Conservation (phyloP, 2,797 vertebrate species). For the Crocodylus rhombifer region DNA sequence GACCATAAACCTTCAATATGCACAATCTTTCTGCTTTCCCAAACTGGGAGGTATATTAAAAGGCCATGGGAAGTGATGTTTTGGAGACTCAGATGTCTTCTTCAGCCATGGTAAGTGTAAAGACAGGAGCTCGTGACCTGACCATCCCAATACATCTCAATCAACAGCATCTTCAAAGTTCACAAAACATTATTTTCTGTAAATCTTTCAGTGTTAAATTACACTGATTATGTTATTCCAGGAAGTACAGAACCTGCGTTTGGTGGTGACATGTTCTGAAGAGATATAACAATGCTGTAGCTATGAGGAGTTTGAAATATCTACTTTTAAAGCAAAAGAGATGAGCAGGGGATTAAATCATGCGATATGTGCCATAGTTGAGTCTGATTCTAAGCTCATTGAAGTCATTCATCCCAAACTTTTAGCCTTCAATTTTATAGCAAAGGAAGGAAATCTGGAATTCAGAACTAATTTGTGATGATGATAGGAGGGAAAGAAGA, state of each 20-base stretch:
- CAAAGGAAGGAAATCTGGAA: background rate
- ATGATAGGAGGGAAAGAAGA: background rate
- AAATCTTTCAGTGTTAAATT: background rate
- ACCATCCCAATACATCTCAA: too few relatives aligned
- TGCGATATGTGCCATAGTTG: background rate
- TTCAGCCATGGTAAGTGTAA: background rate
- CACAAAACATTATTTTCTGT: too few relatives aligned
- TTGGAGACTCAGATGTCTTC: background rate
- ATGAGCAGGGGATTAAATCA: background rate
- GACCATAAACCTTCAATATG: background rate
- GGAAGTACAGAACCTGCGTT: background rate
- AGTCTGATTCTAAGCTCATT: background rate
- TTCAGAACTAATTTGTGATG: background rate
- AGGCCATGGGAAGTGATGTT: rapidly evolving
- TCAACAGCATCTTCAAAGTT: too few relatives aligned
- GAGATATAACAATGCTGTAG: background rate
- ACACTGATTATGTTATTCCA: background rate
- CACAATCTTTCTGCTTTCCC: background rate
- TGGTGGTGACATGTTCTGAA: background rate
- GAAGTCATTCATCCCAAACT: background rate
- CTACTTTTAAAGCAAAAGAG: background rate
- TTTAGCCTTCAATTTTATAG: background rate
- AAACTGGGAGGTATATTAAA: background rate
- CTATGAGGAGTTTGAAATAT: background rate
- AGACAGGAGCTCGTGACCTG: too few relatives aligned